phyloP scores from a whole-genome alignment of 2,113 vertebrate species.

The Triplophysa rosa region DNA sequence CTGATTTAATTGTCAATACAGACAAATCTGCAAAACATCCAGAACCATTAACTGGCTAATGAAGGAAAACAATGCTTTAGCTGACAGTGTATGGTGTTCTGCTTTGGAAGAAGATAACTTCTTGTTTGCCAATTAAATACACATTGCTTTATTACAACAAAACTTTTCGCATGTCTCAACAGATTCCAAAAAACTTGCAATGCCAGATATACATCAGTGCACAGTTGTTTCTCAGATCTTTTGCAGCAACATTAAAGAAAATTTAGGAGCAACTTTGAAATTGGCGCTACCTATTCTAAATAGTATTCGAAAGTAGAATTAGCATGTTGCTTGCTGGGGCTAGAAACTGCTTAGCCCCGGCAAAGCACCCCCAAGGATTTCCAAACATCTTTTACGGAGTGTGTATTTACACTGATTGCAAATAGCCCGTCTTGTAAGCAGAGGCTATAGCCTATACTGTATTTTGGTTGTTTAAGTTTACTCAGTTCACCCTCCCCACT shows the following conservation, averaged over 20 bases:
- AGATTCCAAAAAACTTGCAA: not conserved
- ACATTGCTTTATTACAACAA: not conserved
- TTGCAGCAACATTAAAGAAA: not conserved
- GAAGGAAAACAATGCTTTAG: constrained; percentile 4
- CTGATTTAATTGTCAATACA: constrained; percentile 17
- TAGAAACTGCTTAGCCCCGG: too few species aligned
- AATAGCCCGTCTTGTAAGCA: too few species aligned
- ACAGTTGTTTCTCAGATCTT: not conserved
- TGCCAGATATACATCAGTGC: not conserved
- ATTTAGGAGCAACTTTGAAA: not conserved
- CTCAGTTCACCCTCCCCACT: too few species aligned
- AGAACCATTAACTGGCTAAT: constrained; percentile 15
- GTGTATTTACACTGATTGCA: not conserved
- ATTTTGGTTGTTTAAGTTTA: too few species aligned
- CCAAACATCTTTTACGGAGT: not conserved
- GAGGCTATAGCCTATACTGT: too few species aligned
- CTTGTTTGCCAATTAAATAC: constrained; percentile 1
- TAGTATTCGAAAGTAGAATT: not conserved
- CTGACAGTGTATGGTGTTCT: constrained; percentile 2
- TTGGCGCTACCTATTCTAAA: not conserved
- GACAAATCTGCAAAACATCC: not conserved
- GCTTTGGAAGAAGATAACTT: not conserved
- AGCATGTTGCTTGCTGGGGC: too few species aligned
- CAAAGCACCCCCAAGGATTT: too few species aligned
- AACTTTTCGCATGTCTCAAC: not conserved